These are phyloP conservation scores for Nipponia nippon DNA, from an alignment of 2,113 vertebrate species.

Conservation along the genomic window DNA sequence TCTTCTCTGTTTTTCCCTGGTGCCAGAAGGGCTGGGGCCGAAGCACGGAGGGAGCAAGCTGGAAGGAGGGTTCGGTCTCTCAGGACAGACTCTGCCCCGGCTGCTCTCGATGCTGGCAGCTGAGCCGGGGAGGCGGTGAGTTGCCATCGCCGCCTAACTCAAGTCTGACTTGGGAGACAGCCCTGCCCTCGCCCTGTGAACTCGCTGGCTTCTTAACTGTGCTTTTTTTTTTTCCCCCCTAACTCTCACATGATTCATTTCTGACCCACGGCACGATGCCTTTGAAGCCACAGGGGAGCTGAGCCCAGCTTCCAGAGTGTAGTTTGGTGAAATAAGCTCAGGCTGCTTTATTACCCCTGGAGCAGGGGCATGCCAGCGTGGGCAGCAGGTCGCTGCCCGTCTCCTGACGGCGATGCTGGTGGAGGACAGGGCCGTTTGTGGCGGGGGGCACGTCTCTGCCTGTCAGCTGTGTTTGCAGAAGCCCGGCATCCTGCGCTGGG, in stretches of 20 bases:
- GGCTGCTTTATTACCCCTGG: neutral
- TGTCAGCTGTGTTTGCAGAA: neutral
- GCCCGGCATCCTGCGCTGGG: neutral
- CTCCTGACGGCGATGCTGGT: accelerated
- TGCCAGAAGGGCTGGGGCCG: neutral
- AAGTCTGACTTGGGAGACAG: neutral
- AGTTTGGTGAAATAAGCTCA: neutral
- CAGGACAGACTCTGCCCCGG: accelerated
- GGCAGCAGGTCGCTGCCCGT: neutral
- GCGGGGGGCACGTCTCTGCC: neutral
- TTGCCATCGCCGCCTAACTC: neutral
- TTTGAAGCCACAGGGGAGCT: neutral
- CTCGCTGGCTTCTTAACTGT: neutral
- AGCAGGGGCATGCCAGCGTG: neutral
- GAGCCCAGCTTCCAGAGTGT: accelerated
- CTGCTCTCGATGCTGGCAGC: accelerated
- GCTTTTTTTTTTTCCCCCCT: neutral
- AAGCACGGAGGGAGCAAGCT: neutral
- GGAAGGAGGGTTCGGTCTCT: neutral
- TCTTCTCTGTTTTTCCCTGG: neutral
- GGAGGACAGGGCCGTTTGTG: neutral
- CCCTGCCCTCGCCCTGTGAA: neutral
- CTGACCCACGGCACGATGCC: neutral
- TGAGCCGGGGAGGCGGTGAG: neutral
- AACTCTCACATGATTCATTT: neutral